Base-by-base conservation (phyloP, 2,888 invertebrate species). In the Epiblema foenella region DNA sequence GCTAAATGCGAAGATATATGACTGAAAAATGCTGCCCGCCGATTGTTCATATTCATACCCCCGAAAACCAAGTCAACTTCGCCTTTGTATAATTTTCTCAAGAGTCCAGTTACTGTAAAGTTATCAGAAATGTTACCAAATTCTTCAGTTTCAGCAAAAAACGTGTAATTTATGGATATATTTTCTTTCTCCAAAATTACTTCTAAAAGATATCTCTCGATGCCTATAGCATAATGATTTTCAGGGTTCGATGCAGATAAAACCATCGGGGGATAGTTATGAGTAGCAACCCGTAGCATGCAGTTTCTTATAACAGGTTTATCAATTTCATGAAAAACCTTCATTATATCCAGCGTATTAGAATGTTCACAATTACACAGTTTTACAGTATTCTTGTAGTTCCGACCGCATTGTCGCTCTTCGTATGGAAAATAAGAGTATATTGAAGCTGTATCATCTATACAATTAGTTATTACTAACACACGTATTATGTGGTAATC, bases 51-150 rank as follows among this genome's bases (percentile, higher is more conserved):
- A 18, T 33, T 54, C 54, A 68, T 66, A n/a, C 68, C 70, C 8
- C 74, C 74, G 18, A 71, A 70, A n/a, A 66, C 73, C 0, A 71
- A n/a, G 33, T 74, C 73, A 9, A 70, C 68, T 62, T 73, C 33
- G 66, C 71, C 71, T 24, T 71, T 17, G 29, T 69, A 46, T 0
- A 73, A 52, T 18, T 66, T 69, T n/a, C 49, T 62, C 11, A 74
- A 57, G 17, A 56, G 37, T 15, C 74, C 74, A 20, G 65, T 70
- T 15, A 74, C 49, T 18, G 70, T 70, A 20, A 68, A 68, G 20
- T 74, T 74, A 37, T 68, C 58, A 15, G 64, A 66, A 39, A 74
- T 24, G n/a, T 42, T 46, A 24, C 74, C 74, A 17, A 62, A 74
- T 24, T 52, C 64, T 58, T 59, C 49, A 0, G 20, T n/a, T 20